phyloP scores from a whole-genome alignment of 2,113 vertebrate species.

The Mastomys coucha region DNA sequence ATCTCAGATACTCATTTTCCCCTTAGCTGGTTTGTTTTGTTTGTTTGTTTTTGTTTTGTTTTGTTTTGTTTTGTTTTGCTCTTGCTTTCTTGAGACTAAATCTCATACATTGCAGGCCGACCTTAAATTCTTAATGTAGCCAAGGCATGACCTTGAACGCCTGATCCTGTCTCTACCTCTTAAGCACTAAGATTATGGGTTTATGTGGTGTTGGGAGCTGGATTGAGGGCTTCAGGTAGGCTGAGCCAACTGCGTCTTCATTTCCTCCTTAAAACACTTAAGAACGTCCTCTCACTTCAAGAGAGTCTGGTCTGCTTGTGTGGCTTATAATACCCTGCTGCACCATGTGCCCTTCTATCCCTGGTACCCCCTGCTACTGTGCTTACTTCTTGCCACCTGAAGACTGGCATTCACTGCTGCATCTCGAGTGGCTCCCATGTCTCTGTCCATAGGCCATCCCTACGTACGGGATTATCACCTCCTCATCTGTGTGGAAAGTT shows the following conservation, averaged over 20 bases:
- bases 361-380: background rate
- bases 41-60: too few species aligned
- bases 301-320: background rate
- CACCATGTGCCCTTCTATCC: background rate
- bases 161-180: background rate
- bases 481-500: background rate
- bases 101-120: background rate
- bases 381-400: background rate
- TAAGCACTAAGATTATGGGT: background rate
- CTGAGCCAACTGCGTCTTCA: background rate
- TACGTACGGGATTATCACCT: background rate
- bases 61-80: too few species aligned
- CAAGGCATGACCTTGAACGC: background rate
- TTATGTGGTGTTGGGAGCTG: background rate
- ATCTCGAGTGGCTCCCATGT: rapidly evolving
- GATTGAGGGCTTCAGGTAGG: background rate
- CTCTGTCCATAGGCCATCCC: background rate
- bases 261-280: background rate
- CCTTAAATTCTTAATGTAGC: background rate
- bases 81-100: background rate
- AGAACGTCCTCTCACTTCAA: background rate
- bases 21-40: background rate
- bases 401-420: background rate
- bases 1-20: background rate
- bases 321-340: too few species aligned